A percentile compares a stretch with the other conserved stretches of the same genome.
Conservation (phyloP, 2,888 invertebrate genomes). For the Leucophenga montana region DNA sequence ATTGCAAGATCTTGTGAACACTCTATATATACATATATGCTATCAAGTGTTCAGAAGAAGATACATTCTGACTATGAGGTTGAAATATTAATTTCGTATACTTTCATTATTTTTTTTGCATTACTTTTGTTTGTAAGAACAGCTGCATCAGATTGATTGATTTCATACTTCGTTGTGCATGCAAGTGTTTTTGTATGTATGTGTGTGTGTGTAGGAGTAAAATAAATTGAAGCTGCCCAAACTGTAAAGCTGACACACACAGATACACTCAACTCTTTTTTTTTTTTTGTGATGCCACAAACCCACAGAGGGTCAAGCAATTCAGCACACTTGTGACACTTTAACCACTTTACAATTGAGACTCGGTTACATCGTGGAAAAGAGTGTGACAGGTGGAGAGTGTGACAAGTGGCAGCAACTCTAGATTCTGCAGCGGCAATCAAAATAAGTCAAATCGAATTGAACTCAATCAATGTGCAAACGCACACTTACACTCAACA, state of each 20-base stretch:
- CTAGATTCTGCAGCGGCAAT: neutral
- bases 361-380: no score
- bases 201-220: no score
- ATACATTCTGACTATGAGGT: neutral
- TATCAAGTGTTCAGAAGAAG: no score
- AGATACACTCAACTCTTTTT: no score
- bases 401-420: neutral
- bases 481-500: conserved; percentile 30
- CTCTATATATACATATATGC: no score
- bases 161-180: neutral
- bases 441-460: conserved; percentile 4
- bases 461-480: conserved; percentile 13
- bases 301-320: neutral
- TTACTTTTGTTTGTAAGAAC: neutral
- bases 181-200: no score
- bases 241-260: no score
- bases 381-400: no score
- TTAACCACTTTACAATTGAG: neutral
- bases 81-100: no score
- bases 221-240: no score
- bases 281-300: neutral
- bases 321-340: conserved; percentile 10
- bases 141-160: neutral
- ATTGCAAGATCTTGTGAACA: no score
- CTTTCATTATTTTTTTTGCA: neutral